Conservation (phyloP, 2,888 invertebrate genomes). For the Stegophylla sp. region DNA sequence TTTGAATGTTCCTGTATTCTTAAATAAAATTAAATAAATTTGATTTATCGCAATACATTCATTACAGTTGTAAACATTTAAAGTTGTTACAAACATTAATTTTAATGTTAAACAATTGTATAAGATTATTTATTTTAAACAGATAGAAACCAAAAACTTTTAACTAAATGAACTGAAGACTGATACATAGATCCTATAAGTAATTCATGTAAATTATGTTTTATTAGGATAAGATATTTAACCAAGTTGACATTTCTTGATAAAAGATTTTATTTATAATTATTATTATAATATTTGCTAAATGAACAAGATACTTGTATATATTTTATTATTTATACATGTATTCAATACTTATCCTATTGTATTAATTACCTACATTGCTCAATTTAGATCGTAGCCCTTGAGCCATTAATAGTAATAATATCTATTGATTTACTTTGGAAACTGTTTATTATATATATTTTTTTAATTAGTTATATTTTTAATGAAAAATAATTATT, state of each 20-base stretch:
- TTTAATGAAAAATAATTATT: too few relatives aligned
- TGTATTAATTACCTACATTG: neutral
- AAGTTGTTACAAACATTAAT: neutral
- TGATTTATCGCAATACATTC: too few relatives aligned
- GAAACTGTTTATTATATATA: constrained; percentile 12
- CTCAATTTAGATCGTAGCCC: neutral
- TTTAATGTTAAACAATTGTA: too few relatives aligned
- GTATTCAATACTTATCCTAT: neutral
- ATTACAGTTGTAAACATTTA: too few relatives aligned
- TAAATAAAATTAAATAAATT: neutral
- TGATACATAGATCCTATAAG: constrained; percentile 16
- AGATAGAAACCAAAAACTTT: neutral
- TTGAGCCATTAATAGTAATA: neutral
- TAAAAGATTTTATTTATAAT: constrained; percentile 15
- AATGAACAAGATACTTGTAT: neutral
- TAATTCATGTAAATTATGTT: neutral
- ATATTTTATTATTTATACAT: neutral
- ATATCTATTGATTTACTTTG: constrained; percentile 15
- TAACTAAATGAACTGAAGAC: constrained; percentile 54
- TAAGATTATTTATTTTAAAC: too few relatives aligned
- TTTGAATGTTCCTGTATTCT: too few relatives aligned
- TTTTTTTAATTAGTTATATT: constrained; percentile 2
- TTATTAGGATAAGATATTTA: constrained; percentile 11
- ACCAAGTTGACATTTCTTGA: constrained; percentile 26
- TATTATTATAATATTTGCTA: constrained; percentile 18